These are phyloP conservation scores for Polyommatus icarus DNA, from an alignment of 2,888 invertebrate species.

Conservation along the genomic window DNA sequence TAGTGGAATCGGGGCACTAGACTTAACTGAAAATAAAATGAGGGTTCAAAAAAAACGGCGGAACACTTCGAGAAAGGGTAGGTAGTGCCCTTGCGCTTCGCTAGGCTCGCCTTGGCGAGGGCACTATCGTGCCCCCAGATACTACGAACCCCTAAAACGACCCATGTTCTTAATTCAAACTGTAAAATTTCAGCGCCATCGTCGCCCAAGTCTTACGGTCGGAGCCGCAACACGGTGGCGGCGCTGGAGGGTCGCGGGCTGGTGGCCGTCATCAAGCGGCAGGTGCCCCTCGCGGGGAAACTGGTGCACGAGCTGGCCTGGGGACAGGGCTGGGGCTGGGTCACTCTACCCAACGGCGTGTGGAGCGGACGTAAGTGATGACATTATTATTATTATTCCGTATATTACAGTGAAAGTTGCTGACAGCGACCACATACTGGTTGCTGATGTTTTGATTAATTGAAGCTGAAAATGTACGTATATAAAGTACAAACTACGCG, in stretches of 20 bases:
- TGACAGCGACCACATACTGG: too few relatives aligned
- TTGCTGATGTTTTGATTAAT: too few relatives aligned
- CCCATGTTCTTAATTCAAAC: not conserved
- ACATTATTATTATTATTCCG: not conserved
- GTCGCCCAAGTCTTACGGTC: constrained; percentile 65
- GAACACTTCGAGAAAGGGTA: too few relatives aligned
- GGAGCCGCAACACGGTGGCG: constrained; percentile 58
- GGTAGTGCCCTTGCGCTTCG: too few relatives aligned
- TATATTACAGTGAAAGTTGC: too few relatives aligned
- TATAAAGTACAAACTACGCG: too few relatives aligned
- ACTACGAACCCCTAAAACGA: not conserved
- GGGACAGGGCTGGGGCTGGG: constrained; percentile 90
- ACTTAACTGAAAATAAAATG: too few relatives aligned
- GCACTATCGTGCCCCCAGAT: not conserved
- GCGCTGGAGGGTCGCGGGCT: constrained; percentile 72
- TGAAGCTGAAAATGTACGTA: too few relatives aligned
- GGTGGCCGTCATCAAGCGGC: constrained; percentile 75
- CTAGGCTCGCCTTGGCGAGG: too few relatives aligned
- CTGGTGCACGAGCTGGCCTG: constrained; percentile 81
- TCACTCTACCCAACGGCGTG: constrained; percentile 83
- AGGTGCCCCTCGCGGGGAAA: constrained; percentile 76
- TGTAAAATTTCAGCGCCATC: constrained; percentile 56
- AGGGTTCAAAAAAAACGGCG: too few relatives aligned
- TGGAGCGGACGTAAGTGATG: constrained; percentile 82
- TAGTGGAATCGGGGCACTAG: too few relatives aligned